phyloP scores from a whole-genome alignment of 2,797 vertebrate species.

The Yasuhikotakia modesta region DNA sequence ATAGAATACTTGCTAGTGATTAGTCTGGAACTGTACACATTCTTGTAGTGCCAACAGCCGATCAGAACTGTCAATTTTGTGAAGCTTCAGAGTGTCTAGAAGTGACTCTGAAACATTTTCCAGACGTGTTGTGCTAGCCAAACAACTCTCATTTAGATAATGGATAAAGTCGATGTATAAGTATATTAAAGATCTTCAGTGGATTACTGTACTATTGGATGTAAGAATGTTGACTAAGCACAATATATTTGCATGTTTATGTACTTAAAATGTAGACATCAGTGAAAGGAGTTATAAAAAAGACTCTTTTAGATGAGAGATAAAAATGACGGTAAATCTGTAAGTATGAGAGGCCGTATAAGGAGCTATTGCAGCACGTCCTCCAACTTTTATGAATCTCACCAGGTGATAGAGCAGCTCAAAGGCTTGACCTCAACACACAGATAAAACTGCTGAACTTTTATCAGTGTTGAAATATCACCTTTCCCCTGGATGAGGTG shows the following conservation, averaged over 20 bases:
- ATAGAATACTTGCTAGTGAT: no score
- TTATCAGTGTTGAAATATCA: background rate
- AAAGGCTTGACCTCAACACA: conserved; percentile 43
- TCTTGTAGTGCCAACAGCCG: no score
- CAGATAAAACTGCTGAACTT: conserved; percentile 6
- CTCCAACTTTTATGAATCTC: conserved; percentile 56
- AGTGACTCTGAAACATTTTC: no score
- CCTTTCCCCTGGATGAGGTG: conserved; percentile 14
- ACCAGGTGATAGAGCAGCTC: conserved; percentile 44
- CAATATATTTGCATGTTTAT: background rate
- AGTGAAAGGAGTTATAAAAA: background rate
- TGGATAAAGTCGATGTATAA: background rate
- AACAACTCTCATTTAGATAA: background rate
- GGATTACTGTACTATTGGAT: background rate
- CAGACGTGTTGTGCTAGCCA: no score
- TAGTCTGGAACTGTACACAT: no score
- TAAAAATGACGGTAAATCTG: conserved; percentile 8
- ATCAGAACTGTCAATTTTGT: no score
- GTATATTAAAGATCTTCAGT: background rate
- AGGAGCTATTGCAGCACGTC: conserved; percentile 21
- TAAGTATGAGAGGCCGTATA: conserved; percentile 1
- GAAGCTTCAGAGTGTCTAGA: no score
- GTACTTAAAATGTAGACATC: background rate
- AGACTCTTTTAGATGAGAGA: background rate
- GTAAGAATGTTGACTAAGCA: background rate